Evolutionary conservation across 2,797 vertebrate species (phyloP).

Genomic region (Scyliorhinus canicula): DNA sequence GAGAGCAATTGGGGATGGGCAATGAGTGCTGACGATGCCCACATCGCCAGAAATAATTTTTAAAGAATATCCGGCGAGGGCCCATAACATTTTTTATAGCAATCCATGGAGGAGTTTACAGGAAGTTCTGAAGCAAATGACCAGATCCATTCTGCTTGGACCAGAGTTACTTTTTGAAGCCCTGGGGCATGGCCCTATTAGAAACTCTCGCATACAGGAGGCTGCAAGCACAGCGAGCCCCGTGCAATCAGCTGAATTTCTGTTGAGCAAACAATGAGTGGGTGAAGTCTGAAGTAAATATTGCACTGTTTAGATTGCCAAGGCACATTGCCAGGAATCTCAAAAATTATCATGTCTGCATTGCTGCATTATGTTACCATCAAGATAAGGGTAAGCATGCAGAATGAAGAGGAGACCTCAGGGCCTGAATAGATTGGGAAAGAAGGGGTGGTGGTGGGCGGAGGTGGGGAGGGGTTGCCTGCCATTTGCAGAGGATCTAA

Average conservation of each 20-base stretch:
- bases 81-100: not conserved
- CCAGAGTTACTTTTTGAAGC: not conserved
- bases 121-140: not conserved
- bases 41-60: too few relatives aligned
- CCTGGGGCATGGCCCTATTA: not conserved
- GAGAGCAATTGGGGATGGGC: too few relatives aligned
- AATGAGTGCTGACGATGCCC: too few relatives aligned
- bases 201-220: not conserved
- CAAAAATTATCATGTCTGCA: not conserved
- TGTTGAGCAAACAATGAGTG: not conserved
- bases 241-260: not conserved
- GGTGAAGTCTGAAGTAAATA: not conserved
- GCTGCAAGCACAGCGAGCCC: not conserved
- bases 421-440: not conserved
- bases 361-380: not conserved
- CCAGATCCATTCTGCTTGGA: not conserved
- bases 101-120: not conserved
- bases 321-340: not conserved
- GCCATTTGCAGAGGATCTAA: not conserved
- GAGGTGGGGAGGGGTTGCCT: too few relatives aligned
- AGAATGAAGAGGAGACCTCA: not conserved
- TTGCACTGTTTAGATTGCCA: not conserved
- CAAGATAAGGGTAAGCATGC: not conserved
- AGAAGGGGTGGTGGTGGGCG: not conserved
- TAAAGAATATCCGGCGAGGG: not conserved